phyloP scores from a whole-genome alignment of 2,797 vertebrate genomes.

The Sphaeramia orbicularis region DNA sequence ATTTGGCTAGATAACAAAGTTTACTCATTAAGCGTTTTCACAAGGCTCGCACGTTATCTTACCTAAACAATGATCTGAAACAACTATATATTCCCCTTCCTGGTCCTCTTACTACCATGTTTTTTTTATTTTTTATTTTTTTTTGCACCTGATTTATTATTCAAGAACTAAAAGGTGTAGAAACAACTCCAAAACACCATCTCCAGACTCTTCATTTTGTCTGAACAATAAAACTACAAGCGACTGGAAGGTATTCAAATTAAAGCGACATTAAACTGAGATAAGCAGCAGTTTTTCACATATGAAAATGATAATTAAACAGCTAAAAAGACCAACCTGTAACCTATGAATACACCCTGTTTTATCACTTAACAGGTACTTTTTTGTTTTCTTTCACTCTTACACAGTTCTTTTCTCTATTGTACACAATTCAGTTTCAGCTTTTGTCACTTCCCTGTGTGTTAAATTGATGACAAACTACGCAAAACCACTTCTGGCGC shows the following conservation, averaged over 20 bases:
- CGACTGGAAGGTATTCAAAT: constrained; percentile 2
- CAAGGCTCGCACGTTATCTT: constrained; percentile 4
- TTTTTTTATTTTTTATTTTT: too few relatives aligned
- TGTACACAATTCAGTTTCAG: background rate
- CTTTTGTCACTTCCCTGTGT: constrained; percentile 18
- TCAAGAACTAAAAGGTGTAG: background rate
- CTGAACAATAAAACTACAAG: background rate
- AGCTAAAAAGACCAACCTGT: background rate
- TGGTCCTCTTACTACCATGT: background rate
- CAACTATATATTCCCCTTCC: background rate
- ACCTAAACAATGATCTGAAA: constrained; percentile 24
- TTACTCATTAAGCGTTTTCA: constrained; percentile 29
- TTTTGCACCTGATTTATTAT: background rate
- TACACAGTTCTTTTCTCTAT: background rate
- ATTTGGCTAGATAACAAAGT: constrained; percentile 44
- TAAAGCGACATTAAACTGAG: background rate
- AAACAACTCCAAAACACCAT: background rate
- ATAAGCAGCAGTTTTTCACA: background rate
- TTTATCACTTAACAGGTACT: background rate
- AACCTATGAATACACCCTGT: background rate
- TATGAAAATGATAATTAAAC: background rate
- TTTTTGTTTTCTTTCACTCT: background rate
- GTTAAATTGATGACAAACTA: constrained; percentile 7
- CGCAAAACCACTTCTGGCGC: constrained; percentile 6
- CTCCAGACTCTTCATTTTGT: background rate